phyloP scores from a whole-genome alignment of 2,797 vertebrate species.

The Alfaro cultratus region DNA sequence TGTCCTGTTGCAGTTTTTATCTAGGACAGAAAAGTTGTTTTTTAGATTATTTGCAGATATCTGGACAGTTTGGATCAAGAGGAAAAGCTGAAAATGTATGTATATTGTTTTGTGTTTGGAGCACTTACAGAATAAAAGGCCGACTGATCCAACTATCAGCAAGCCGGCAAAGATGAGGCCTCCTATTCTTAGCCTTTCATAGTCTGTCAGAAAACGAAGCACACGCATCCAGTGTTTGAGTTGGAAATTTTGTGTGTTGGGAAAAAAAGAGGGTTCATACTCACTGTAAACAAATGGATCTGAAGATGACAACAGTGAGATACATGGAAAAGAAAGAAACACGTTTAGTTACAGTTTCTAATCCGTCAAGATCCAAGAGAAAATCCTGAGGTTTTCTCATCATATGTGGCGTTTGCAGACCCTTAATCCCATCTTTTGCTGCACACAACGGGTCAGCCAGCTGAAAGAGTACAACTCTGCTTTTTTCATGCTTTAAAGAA shows the following conservation, averaged over 20 bases:
- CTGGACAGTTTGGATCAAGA: not conserved
- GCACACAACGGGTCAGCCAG: not conserved
- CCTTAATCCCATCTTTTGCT: not conserved
- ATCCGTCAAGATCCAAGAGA: not conserved
- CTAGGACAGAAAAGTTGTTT: conserved; percentile 57
- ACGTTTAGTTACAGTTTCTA: conserved; percentile 2
- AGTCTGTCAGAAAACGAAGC: conserved; percentile 68
- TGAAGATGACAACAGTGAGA: conserved; percentile 32
- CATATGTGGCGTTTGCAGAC: not conserved
- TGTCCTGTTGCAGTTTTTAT: conserved; percentile 63
- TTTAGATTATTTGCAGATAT: not conserved
- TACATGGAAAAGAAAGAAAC: not conserved
- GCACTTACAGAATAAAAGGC: conserved; percentile 76
- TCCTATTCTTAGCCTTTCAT: conserved; percentile 79
- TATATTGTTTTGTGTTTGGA: not conserved
- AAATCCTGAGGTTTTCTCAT: not conserved
- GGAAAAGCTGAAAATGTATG: not conserved
- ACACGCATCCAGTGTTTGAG: not conserved
- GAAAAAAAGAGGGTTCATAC: conserved; percentile 36
- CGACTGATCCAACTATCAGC: conserved; percentile 67
- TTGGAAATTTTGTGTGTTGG: not conserved
- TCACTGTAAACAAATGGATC: conserved; percentile 83
- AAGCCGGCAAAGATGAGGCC: conserved; percentile 73
- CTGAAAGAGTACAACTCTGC: not conserved
- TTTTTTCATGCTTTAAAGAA: not conserved